A percentile compares a stretch with the other conserved stretches of the same genome.
phyloP scores from a whole-genome alignment of 2,888 invertebrate genomes.

The Endotricha flammealis region DNA sequence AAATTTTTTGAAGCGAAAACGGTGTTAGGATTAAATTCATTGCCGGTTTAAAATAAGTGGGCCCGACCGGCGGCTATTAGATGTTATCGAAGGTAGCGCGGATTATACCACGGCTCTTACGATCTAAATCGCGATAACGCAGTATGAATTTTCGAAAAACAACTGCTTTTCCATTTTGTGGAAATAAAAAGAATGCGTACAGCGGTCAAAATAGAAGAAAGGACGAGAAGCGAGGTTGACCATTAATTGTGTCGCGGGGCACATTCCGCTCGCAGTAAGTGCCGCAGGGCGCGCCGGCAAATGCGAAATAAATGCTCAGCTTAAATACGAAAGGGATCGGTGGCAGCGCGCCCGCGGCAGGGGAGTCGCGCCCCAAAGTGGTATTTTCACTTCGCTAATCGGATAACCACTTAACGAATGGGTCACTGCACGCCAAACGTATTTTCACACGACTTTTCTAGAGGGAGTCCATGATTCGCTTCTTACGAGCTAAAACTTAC shows the following conservation, averaged over 20 bases:
- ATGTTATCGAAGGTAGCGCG: constrained; percentile 6
- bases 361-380: constrained; percentile 76
- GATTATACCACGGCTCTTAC: constrained; percentile 7
- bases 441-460: constrained; percentile 76
- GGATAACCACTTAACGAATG: constrained; percentile 80
- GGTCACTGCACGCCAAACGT: constrained; percentile 78
- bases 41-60: constrained; percentile 21
- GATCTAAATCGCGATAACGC: constrained; percentile 8
- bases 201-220: constrained; percentile 30
- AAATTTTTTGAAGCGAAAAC: constrained; percentile 33
- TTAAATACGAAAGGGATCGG: constrained; percentile 73
- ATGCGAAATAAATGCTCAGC: constrained; percentile 76
- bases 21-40: constrained; percentile 32
- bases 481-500: constrained; percentile 73
- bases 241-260: constrained; percentile 54
- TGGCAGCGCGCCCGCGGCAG: constrained; percentile 60
- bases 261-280: constrained; percentile 47
- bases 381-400: constrained; percentile 81
- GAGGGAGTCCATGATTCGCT: constrained; percentile 59
- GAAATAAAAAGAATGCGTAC: constrained; percentile 12
- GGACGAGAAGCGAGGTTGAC: constrained; percentile 46
- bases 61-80: constrained; percentile 3
- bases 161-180: constrained; percentile 8
- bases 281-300: constrained; percentile 62
- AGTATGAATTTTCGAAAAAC: constrained; percentile 8